phyloP scores from a whole-genome alignment of 2,797 vertebrate species.

The Phalloptychus januarius region DNA sequence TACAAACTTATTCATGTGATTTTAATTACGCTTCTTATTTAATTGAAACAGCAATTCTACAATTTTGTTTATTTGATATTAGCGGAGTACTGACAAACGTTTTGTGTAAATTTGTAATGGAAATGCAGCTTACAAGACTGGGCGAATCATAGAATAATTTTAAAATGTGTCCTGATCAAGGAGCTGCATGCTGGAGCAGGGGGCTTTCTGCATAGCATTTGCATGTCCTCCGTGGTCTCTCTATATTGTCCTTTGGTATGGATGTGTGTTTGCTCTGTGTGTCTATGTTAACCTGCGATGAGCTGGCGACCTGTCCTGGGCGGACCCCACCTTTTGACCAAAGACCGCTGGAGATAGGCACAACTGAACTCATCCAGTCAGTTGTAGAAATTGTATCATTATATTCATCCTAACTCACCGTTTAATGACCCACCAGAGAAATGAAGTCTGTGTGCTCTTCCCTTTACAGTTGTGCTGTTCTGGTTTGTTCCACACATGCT shows the following conservation, averaged over 20 bases:
- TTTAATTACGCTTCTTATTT: no score
- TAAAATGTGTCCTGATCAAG: no score
- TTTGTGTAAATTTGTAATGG: no score
- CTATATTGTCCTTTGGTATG: background rate
- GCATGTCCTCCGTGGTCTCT: background rate
- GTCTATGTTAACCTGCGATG: background rate
- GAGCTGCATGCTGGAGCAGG: no score
- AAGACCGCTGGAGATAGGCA: background rate
- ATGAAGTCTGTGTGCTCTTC: slow-evolving; percentile 49
- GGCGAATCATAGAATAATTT: no score
- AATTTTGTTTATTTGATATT: no score
- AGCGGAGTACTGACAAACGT: no score
- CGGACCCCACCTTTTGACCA: background rate
- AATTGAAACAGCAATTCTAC: no score
- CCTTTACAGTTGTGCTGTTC: slow-evolving; percentile 53
- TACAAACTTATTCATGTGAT: no score
- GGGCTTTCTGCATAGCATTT: no score
- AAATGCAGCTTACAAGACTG: no score
- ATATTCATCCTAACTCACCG: background rate
- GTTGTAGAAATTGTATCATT: background rate
- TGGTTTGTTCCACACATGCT: slow-evolving; percentile 23
- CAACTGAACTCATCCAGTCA: background rate
- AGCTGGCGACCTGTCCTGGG: background rate
- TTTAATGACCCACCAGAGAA: background rate
- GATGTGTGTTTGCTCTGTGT: background rate